Conservation (phyloP, 1,140 invertebrate species). For the Cryptotermes secundus region DNA sequence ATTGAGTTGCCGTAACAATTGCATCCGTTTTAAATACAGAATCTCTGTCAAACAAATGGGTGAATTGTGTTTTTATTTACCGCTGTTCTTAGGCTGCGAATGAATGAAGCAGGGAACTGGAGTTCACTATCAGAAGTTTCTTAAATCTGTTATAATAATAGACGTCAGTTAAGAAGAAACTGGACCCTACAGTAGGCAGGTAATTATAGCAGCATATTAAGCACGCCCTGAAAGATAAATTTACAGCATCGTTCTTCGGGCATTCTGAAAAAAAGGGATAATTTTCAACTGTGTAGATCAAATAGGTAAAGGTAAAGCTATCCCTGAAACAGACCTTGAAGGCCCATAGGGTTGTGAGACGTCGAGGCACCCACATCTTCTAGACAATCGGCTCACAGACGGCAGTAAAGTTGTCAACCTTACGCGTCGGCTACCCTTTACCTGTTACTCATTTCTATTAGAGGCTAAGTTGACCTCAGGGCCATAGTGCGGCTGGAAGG, state of each 20-base stretch:
- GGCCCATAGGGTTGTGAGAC: too few relatives aligned
- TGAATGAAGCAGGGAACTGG: neutral
- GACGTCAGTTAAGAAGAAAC: neutral
- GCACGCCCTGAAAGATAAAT: neutral
- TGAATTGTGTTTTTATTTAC: neutral
- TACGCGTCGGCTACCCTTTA: too few relatives aligned
- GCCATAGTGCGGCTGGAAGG: too few relatives aligned
- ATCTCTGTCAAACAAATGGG: neutral
- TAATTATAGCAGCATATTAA: neutral
- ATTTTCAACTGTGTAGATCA: too few relatives aligned
- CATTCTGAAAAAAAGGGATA: neutral
- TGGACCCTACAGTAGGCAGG: neutral
- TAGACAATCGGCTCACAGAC: too few relatives aligned
- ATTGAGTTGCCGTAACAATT: neutral
- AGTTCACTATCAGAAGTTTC: neutral
- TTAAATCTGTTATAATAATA: neutral
- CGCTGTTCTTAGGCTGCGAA: neutral
- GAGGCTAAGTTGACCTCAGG: too few relatives aligned
- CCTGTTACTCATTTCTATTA: too few relatives aligned
- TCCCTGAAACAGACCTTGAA: too few relatives aligned
- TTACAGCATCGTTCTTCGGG: neutral
- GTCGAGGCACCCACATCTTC: too few relatives aligned
- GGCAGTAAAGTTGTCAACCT: too few relatives aligned
- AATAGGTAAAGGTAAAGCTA: too few relatives aligned
- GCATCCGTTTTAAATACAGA: neutral